Percentiles rank a stretch among this genome's conserved stretches.
Conservation (phyloP, 2,888 invertebrate genomes). For the Ametastegia equiseti region DNA sequence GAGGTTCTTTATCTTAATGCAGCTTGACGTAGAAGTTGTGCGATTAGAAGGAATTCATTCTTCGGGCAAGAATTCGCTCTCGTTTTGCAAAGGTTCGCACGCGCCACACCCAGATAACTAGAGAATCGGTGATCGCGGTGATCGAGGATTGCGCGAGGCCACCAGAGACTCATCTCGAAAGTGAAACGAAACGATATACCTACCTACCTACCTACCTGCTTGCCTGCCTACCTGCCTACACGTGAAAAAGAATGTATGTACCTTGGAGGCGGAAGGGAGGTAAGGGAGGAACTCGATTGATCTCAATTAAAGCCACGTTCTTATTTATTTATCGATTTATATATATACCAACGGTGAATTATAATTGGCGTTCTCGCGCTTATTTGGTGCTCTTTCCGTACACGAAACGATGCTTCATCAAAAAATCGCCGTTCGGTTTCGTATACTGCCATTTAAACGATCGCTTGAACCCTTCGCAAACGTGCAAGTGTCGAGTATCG, state of each 20-base stretch:
- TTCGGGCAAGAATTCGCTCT: slow-evolving; percentile 31
- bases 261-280: slow-evolving; percentile 28
- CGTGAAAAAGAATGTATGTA: not conserved
- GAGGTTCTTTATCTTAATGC: too few relatives aligned
- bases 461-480: slow-evolving; percentile 63
- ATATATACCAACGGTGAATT: slow-evolving; percentile 26
- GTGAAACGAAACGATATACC: slow-evolving; percentile 69
- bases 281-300: slow-evolving; percentile 49
- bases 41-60: slow-evolving; percentile 21
- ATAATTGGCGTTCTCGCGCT: slow-evolving; percentile 44
- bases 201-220: too few relatives aligned
- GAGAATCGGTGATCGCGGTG: too few relatives aligned
- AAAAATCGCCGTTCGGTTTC: not conserved
- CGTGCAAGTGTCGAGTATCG: slow-evolving; percentile 54
- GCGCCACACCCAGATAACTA: slow-evolving; percentile 46
- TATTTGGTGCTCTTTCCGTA: slow-evolving; percentile 18
- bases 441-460: slow-evolving; percentile 57
- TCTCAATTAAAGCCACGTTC: slow-evolving; percentile 49
- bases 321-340: slow-evolving; percentile 41
- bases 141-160: too few relatives aligned
- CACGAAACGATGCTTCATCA: not conserved
- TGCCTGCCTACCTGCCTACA: too few relatives aligned
- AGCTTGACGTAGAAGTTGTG: not conserved
- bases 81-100: slow-evolving; percentile 44
- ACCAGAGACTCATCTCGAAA: slow-evolving; percentile 72